Base-by-base conservation (phyloP, 2,113 vertebrate species). In the Passer montanus region DNA sequence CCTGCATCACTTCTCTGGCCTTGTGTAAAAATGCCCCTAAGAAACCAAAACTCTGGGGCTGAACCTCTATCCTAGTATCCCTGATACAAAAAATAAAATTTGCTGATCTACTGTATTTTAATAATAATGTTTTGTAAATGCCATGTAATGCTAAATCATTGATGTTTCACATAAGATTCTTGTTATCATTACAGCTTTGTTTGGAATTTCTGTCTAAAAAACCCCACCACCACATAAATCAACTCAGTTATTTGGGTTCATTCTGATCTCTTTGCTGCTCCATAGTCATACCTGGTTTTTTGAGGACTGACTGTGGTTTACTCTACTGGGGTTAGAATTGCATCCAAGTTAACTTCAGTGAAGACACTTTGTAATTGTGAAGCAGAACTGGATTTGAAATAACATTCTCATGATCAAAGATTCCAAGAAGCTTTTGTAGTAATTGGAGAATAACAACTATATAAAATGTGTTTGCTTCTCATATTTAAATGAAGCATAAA, bases 391-490 rank as follows among this genome's bases (percentile, higher is more conserved):
- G 62, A 95, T 95, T 94, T 83, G 66, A 96, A 96, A 53, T 87
- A 91, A 85, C 53, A 43, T 93, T 95, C 87, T 89, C 81, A 89
- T 80, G 94, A 95, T 96, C 95, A 96, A 95, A 96, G 95, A 91
- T 89, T 75, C 84, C 35, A 78, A 83, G 84, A 91, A 91, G 69
- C 91, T 94, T 95, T 96, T 97, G 93, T 95, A 89, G 87, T 91
- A 96, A 96, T 95, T 93, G 81, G 62, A 87, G 91, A 95, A 91
- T 87, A 97, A 96, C 93, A 94, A 87, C 87, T 93, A 41, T 20
- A 95, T 89, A 94, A 95, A 97, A 95, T 87, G 41, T 91, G 77
- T 95, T 97, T 91, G 91, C 94, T 93, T 95, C 96, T 95, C 94
- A 84, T 94, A 96, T 95, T 96, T 93, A 96, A 97, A 95, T 96